Evolutionary conservation across 2,797 vertebrate species (phyloP).

Genomic region (Lateolabrax maculatus): DNA sequence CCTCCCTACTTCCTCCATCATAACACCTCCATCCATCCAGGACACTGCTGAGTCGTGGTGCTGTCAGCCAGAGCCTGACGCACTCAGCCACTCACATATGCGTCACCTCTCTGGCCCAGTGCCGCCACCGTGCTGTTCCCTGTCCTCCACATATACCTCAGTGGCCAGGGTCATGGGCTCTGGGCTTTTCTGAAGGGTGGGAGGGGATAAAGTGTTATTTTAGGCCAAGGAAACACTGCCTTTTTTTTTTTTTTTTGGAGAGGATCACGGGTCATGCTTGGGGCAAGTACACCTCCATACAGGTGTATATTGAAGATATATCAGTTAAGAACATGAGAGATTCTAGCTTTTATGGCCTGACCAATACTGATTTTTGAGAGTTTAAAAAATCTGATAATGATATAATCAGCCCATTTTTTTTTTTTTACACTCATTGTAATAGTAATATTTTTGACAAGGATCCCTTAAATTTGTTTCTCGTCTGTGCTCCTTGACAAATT

Average conservation of each 20-base stretch:
- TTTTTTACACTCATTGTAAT: not conserved
- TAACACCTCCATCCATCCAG: constrained; percentile 81
- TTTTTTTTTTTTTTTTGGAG: constrained; percentile 1
- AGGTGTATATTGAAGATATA: not conserved
- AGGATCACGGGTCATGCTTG: constrained; percentile 22
- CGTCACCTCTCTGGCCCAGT: constrained; percentile 76
- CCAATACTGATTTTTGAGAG: not conserved
- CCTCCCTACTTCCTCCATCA: constrained; percentile 76
- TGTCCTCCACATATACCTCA: constrained; percentile 68
- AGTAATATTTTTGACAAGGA: not conserved
- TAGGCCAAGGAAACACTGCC: constrained; percentile 33
- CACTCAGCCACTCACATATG: constrained; percentile 77
- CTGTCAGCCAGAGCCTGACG: constrained; percentile 80
- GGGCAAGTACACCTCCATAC: not conserved
- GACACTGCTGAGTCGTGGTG: constrained; percentile 77
- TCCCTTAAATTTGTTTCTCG: not conserved
- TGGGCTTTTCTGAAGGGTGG: constrained; percentile 55
- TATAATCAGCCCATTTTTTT: not conserved
- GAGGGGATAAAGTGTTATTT: constrained; percentile 18
- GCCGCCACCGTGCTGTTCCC: constrained; percentile 66
- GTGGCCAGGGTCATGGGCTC: constrained; percentile 51
- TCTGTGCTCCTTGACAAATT: not conserved
- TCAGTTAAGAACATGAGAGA: not conserved
- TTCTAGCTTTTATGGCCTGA: not conserved
- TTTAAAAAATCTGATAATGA: not conserved